Evolutionary conservation across 1,140 invertebrate species (phyloP), one percentile per base, ranked within the genome.

Genomic region (Argopecten irradians): DNA sequence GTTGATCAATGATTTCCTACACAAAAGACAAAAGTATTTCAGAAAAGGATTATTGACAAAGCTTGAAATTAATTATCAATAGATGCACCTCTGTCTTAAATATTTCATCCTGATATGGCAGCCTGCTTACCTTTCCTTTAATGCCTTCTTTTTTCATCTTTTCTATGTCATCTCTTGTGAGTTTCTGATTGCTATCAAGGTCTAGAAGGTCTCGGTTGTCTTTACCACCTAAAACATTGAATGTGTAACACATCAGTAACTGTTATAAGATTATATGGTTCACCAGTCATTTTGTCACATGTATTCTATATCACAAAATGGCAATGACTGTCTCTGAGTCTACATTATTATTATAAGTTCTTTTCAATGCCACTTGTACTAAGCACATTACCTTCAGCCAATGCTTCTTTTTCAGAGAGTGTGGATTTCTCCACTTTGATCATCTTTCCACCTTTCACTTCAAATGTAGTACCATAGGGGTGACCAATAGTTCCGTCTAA

Each of bases 181-280:
- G 95, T 92, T 97, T 97, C 95, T 99, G 98, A 0, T 98, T 98
- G 28, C 96, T 97, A 8, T 97, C 97, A 95, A 98, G 97, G 93
- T 98, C 98, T 19, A 96, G 96, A 43, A 99, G 97, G 85, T 97
- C 97, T 91, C 98, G 96, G 94, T 99, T 99, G 93, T 99, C 98
- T 84, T 55, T 90, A 41, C 95, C 96, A 71, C 55, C 55, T 71
- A 71, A 71, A 71, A 46, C 43, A 46, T 1, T 46, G 14, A 46
- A 46, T 22, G 43, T 46, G 14, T 19, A 19, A 19, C 43, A 8
- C 16, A 19, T 55, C 43, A 3, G 7, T 11, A 55, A 19, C 7
- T 55, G 16, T 55, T 55, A 55, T 55, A 2, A 55, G 22, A 55
- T 11, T 11, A 55, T 55, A 19, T 19, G 16, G 43, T 55, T 55